Evolutionary conservation across 1,140 invertebrate genomes (phyloP), one percentile per base, ranked within the genome.

Genomic region (Hypothenemus hampei): DNA sequence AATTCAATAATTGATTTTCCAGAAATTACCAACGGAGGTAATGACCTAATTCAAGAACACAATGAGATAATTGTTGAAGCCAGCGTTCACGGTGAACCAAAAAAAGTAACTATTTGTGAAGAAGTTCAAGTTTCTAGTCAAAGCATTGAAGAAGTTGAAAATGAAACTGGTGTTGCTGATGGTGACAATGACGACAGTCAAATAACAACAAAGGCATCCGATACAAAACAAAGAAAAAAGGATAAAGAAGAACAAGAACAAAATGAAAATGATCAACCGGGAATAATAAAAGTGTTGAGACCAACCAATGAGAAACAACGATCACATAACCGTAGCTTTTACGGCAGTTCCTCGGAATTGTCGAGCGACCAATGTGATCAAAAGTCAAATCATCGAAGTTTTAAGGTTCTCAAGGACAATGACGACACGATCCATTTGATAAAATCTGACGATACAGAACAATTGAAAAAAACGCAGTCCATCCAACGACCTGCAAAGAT

Each of bases 311-410:
- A 43, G 10, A 21, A 7, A n/a, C 18, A 21, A n/a, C 8, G 11
- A 3, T n/a, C n/a, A n/a, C 10, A 13, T 3, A 8, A 31, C 10
- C 39, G 23, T 36, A 63, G 43, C 44, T 40, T 18, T 31, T 22
- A 44, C 10, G 35, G 24, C 26, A 52, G 24, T 26, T 29, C 43
- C 3, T 46, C 51, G 11, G 51, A 54, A 20, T 13, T 37, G 1
- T 8, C 31, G 15, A 56, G 54, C 23, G 54, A 56, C 20, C 49
- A 45, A 2, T 24, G 48, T 15, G 54, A 56, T 10, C 45, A 56
- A 16, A 58, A 40, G 29, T 58, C 59, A 40, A 49, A 58, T 15
- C 68, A 70, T 47, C 63, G 63, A 47, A 70, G 66, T 46, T 69
- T 68, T 44, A 62, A 59, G 29, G 51, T 70, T 16, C 39, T 70